Percentiles rank a stretch among this genome's conserved stretches.
Evolutionary conservation across 37 sponge, comb jelly and placozoan species (phyloP).

Genomic region (Aphrocallistes beatrix): DNA sequence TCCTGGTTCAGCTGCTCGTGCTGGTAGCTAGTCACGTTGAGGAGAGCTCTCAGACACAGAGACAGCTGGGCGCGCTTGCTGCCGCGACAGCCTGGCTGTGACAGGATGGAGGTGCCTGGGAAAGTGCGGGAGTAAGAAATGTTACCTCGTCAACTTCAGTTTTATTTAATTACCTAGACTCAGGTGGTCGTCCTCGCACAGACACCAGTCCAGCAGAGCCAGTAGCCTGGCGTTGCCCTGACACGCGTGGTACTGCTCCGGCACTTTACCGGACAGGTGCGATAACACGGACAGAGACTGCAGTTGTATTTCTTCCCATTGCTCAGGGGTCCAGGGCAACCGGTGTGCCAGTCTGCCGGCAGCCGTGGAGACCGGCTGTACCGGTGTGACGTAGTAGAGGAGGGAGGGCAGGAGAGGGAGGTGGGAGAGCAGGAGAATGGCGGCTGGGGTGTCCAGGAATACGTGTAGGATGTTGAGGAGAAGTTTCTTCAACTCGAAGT

Average conservation of each 20-base stretch:
- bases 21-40: constrained; percentile 58
- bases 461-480: constrained; percentile 56
- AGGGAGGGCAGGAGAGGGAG: constrained; percentile 54
- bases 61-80: constrained; percentile 66
- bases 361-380: constrained; percentile 33
- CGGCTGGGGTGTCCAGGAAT: constrained; percentile 38
- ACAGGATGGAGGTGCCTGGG: not conserved
- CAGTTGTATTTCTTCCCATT: constrained; percentile 92
- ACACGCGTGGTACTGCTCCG: constrained; percentile 74
- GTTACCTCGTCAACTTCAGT: not conserved
- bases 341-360: not conserved
- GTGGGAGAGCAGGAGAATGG: constrained; percentile 60
- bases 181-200: constrained; percentile 26
- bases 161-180: not conserved
- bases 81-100: constrained; percentile 51
- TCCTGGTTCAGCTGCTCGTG: constrained; percentile 59
- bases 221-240: constrained; percentile 89
- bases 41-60: constrained; percentile 54
- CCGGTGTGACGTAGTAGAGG: constrained; percentile 80
- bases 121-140: not conserved
- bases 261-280: constrained; percentile 47
- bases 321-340: constrained; percentile 67
- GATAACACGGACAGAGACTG: constrained; percentile 83
- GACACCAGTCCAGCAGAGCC: constrained; percentile 85
- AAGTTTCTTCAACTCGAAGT: constrained; percentile 91